Evolutionary conservation across 2,888 invertebrate genomes (phyloP).

Genomic region (Conchocele bisecta): DNA sequence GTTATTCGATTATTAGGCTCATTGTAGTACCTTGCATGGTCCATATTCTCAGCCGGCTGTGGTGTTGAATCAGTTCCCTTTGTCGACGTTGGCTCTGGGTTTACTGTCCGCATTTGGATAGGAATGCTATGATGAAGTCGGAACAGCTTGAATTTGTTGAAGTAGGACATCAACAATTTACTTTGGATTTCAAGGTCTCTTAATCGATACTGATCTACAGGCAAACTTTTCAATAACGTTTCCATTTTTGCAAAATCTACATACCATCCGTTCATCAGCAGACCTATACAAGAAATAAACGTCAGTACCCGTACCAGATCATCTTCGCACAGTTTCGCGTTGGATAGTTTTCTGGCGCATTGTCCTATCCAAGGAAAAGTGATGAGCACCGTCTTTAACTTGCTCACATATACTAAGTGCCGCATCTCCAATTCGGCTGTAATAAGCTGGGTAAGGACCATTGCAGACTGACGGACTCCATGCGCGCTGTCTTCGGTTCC

Average conservation of each 20-base stretch:
- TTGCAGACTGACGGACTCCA: no score
- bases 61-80: background rate
- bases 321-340: slow-evolving; percentile 23
- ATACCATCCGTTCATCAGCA: slow-evolving; percentile 43
- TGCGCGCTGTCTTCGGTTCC: slow-evolving; percentile 10
- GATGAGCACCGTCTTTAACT: slow-evolving; percentile 23
- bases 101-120: no score
- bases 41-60: background rate
- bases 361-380: slow-evolving; percentile 25
- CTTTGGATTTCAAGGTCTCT: slow-evolving; percentile 26
- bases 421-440: slow-evolving; percentile 34
- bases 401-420: slow-evolving; percentile 30
- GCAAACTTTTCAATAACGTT: slow-evolving; percentile 10
- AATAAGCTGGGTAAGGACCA: slow-evolving; percentile 20
- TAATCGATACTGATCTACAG: slow-evolving; percentile 12
- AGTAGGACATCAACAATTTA: slow-evolving; percentile 25
- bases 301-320: slow-evolving; percentile 6
- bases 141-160: slow-evolving; percentile 20
- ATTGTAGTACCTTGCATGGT: no score
- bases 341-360: slow-evolving; percentile 22
- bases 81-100: background rate
- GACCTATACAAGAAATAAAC: slow-evolving; percentile 35
- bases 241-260: slow-evolving; percentile 21
- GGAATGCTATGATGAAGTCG: slow-evolving; percentile 34
- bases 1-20: background rate